A percentile compares a stretch with the other conserved stretches of the same genome.
Conservation (phyloP, 35 echinoderm and acorn worm genomes). For the Acanthaster planci region DNA sequence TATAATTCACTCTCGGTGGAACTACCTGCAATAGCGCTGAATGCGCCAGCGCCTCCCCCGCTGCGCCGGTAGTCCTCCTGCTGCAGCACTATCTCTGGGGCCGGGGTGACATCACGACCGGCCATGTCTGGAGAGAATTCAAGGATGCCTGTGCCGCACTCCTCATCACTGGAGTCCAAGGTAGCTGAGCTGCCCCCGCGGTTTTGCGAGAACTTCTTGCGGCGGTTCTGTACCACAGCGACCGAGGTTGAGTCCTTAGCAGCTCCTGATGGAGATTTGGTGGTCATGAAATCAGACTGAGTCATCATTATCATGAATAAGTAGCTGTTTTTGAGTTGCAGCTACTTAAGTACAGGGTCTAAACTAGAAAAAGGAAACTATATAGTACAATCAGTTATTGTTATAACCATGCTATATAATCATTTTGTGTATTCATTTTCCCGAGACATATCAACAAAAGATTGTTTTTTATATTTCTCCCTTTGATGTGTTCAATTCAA, state of each 20-base stretch:
- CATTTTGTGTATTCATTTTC: too few relatives aligned
- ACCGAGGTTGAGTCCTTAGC: conserved; percentile 15
- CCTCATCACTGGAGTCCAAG: conserved; percentile 78
- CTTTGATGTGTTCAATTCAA: too few relatives aligned
- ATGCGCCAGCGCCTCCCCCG: conserved; percentile 38
- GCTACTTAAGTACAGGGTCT: too few relatives aligned
- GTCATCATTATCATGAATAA: too few relatives aligned
- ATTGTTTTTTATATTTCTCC: too few relatives aligned
- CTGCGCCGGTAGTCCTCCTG: conserved; percentile 47
- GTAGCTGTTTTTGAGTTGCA: too few relatives aligned
- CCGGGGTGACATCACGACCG: conserved; percentile 91
- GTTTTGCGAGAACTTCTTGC: conserved; percentile 46
- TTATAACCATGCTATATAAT: too few relatives aligned
- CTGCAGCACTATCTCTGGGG: conserved; percentile 50
- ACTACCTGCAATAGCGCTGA: conserved; percentile 90
- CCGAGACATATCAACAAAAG: too few relatives aligned
- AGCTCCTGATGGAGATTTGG: background rate
- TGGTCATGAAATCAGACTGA: too few relatives aligned
- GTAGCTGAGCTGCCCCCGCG: conserved; percentile 47
- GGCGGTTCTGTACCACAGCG: conserved; percentile 1
- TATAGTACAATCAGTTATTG: too few relatives aligned
- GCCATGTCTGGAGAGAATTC: conserved; percentile 98
- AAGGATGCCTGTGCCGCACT: conserved; percentile 88
- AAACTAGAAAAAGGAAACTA: too few relatives aligned
- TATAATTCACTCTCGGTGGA: conserved; percentile 32